Percentiles rank a stretch among this genome's conserved stretches.
Evolutionary conservation across 2,113 vertebrate genomes (phyloP).

Genomic region (Coreoperca whiteheadi): DNA sequence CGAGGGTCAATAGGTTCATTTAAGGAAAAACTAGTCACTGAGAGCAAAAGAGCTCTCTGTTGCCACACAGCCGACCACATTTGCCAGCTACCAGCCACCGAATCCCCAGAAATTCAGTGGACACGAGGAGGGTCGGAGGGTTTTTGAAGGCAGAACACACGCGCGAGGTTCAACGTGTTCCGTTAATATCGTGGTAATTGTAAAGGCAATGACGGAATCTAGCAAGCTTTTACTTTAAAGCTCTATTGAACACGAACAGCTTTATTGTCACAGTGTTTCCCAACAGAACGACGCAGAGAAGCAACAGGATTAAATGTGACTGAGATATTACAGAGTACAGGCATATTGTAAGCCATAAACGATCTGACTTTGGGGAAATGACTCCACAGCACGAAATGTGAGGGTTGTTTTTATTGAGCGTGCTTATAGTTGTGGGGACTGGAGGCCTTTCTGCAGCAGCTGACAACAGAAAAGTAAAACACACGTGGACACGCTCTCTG

Average conservation of each 20-base stretch:
- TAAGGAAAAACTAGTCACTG: neutral
- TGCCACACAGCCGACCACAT: neutral
- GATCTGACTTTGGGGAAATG: constrained; percentile 13
- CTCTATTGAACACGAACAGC: neutral
- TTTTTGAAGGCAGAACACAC: neutral
- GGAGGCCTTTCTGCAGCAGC: constrained; percentile 18
- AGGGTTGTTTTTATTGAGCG: neutral
- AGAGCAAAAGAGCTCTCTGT: neutral
- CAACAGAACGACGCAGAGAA: constrained; percentile 32
- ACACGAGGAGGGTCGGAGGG: neutral
- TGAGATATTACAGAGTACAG: constrained; percentile 4
- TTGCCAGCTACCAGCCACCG: neutral
- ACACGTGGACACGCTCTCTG: constrained; percentile 3
- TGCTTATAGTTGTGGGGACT: neutral
- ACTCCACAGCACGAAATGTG: neutral
- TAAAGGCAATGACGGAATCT: neutral
- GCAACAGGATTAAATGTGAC: constrained; percentile 45
- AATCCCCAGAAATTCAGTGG: neutral
- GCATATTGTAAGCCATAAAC: neutral
- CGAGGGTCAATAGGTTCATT: neutral
- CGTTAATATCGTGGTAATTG: neutral
- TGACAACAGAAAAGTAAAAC: constrained; percentile 17
- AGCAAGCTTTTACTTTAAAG: constrained; percentile 4
- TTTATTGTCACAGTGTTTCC: constrained; percentile 4
- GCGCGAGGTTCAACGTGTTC: neutral